phyloP scores from a whole-genome alignment of 23 tunicate genomes.

The Halocynthia roretzi region DNA sequence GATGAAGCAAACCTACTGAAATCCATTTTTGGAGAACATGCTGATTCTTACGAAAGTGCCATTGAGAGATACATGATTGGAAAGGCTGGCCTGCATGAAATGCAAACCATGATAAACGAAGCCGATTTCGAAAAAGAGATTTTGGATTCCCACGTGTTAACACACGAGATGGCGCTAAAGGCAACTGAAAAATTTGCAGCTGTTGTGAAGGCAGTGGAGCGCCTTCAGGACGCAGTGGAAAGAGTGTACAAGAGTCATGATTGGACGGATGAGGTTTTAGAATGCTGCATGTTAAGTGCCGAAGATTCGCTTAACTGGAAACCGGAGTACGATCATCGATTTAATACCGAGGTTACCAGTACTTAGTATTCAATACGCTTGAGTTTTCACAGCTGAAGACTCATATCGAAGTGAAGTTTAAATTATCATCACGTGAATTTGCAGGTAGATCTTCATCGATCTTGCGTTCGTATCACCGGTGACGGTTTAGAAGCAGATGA shows the following conservation, averaged over 20 bases:
- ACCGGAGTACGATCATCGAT: neutral
- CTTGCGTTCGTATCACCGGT: neutral
- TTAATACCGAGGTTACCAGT: neutral
- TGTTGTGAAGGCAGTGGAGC: conserved; percentile 26
- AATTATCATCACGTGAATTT: neutral
- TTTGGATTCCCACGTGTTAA: conserved; percentile 11
- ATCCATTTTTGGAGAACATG: too few relatives aligned
- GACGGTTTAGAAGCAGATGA: neutral
- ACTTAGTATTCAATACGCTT: neutral
- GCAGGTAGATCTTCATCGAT: neutral
- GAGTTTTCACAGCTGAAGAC: too few relatives aligned
- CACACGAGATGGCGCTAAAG: conserved; percentile 11
- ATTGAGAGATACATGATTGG: neutral
- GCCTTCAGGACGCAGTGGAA: conserved; percentile 9
- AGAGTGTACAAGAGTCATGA: neutral
- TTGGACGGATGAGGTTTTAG: neutral
- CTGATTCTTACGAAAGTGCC: too few relatives aligned
- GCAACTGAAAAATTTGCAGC: conserved; percentile 20
- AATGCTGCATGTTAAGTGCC: conserved; percentile 26
- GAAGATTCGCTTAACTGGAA: neutral
- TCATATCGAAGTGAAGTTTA: neutral
- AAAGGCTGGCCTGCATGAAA: neutral
- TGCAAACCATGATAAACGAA: conserved; percentile 12
- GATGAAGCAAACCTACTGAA: too few relatives aligned
- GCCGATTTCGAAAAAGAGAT: conserved; percentile 17